Percentiles rank a stretch among this genome's conserved stretches.
Evolutionary conservation across 2,113 vertebrate genomes (phyloP).

Genomic region (Vulpes vulpes): DNA sequence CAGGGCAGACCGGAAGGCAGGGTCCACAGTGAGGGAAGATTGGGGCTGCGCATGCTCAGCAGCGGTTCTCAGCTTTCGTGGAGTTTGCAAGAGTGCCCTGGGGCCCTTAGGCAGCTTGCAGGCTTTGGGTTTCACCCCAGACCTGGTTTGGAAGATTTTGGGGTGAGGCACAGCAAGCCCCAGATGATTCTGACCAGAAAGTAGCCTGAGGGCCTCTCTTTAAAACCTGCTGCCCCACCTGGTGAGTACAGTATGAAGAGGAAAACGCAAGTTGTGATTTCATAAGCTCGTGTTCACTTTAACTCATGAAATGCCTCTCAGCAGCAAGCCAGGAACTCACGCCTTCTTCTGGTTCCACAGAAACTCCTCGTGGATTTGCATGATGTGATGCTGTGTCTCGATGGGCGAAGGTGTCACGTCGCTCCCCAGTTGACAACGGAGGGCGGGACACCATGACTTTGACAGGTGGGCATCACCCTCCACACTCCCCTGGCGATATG

Average conservation of each 20-base stretch:
- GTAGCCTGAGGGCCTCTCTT: neutral
- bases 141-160: neutral
- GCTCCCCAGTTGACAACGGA: neutral
- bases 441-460: slow-evolving; percentile 15
- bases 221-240: neutral
- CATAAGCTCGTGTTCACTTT: neutral
- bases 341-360: slow-evolving; percentile 75
- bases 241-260: neutral
- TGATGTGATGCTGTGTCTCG: slow-evolving; percentile 39
- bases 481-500: neutral
- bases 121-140: neutral
- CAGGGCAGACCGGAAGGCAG: neutral
- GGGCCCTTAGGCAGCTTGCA: neutral
- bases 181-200: neutral
- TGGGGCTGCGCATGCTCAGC: rapidly evolving
- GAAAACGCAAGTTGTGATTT: slow-evolving; percentile 27
- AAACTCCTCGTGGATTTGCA: slow-evolving; percentile 55
- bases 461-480: neutral
- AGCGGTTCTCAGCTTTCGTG: rapidly evolving
- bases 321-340: slow-evolving; percentile 23
- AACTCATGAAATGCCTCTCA: neutral
- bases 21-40: rapidly evolving
- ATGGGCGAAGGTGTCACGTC: neutral
- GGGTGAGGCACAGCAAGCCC: neutral
- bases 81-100: neutral